A percentile compares a stretch with the other conserved stretches of the same genome.
These are phyloP conservation scores for Caenorhabditis japonica DNA, from an alignment of 2,888 invertebrate species.

Conservation along the genomic window DNA sequence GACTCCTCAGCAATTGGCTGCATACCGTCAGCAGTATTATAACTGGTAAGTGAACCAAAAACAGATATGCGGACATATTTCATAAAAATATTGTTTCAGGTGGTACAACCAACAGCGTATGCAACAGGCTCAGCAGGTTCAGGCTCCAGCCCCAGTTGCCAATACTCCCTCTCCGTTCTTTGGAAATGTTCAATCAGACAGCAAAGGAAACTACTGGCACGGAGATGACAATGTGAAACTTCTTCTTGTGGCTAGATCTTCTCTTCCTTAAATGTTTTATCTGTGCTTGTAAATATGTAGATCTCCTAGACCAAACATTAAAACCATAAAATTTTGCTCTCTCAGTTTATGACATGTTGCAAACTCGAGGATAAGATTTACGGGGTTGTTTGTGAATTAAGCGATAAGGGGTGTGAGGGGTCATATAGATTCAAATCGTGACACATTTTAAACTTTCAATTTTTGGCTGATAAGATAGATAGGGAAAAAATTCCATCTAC, in stretches of 20 bases:
- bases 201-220: constrained; percentile 37
- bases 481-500: too few relatives aligned
- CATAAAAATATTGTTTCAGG: constrained; percentile 13
- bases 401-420: too few relatives aligned
- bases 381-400: too few relatives aligned
- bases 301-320: too few relatives aligned
- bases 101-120: constrained; percentile 36
- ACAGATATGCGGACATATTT: neutral
- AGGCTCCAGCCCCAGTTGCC: constrained; percentile 11
- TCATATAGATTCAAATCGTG: too few relatives aligned
- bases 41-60: constrained; percentile 23
- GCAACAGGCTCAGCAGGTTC: constrained; percentile 18
- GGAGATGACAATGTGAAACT: constrained; percentile 43
- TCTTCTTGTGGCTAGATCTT: constrained; percentile 18
- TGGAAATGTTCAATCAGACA: constrained; percentile 25
- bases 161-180: constrained; percentile 9
- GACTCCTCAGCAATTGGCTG: constrained; percentile 39
- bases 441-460: too few relatives aligned
- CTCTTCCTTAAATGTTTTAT: constrained; percentile 13
- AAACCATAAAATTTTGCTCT: too few relatives aligned
- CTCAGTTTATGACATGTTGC: too few relatives aligned
- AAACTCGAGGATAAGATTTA: too few relatives aligned
- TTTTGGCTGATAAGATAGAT: too few relatives aligned
- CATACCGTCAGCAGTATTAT: constrained; percentile 43
- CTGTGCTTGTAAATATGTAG: too few relatives aligned